Conservation (phyloP, 1,140 invertebrate species). For the Augochlora pura region DNA sequence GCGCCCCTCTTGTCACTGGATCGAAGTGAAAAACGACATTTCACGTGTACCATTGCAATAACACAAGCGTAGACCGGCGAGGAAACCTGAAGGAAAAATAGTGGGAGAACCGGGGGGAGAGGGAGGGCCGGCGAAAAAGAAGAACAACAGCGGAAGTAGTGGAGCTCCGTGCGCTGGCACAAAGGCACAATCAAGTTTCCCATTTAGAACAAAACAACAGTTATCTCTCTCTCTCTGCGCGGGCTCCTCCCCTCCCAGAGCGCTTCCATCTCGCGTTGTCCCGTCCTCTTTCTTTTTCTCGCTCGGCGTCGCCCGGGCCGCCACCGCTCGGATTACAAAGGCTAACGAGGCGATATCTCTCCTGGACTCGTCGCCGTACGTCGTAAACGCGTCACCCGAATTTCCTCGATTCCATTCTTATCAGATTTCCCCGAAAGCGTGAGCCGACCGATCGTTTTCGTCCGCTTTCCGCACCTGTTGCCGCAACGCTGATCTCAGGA, state of each 20-base stretch:
- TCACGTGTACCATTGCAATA: background rate
- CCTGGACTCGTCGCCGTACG: background rate
- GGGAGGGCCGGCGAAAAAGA: slow-evolving; percentile 5
- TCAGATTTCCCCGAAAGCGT: slow-evolving; percentile 46
- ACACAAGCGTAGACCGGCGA: background rate
- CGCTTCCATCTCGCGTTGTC: slow-evolving; percentile 7
- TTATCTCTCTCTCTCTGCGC: slow-evolving; percentile 59
- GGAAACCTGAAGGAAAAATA: background rate
- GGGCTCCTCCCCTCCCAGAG: no score
- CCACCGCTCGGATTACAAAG: slow-evolving; percentile 25
- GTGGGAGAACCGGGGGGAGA: no score
- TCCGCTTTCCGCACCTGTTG: slow-evolving; percentile 47
- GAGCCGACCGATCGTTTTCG: slow-evolving; percentile 36
- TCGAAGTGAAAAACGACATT: background rate
- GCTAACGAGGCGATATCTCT: slow-evolving; percentile 28
- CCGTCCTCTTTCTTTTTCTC: background rate
- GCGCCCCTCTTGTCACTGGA: background rate
- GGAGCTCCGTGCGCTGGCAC: slow-evolving; percentile 42
- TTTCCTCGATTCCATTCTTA: slow-evolving; percentile 35
- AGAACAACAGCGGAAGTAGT: slow-evolving; percentile 21
- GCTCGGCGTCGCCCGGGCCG: background rate
- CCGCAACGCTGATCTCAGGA: background rate
- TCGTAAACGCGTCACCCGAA: slow-evolving; percentile 23
- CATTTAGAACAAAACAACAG: slow-evolving; percentile 60
- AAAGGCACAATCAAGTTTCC: slow-evolving; percentile 63